These are phyloP conservation scores for Pan troglodytes DNA, from an alignment of 2,113 vertebrate species.

Conservation along the genomic window NHGRI_mPanTro3-v2.1_pri NC_072410.2:85885501-85886000, in stretches of 20 bases:
- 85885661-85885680: not conserved
- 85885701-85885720: not conserved
- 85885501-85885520: not conserved
- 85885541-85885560: not conserved
- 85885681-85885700: not conserved
- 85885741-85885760: not conserved
- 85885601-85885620: not conserved
- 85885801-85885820: conserved; percentile 13
- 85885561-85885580: not conserved
- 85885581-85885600: rapidly evolving
- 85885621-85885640: not conserved
- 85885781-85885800: not conserved
- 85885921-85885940: not conserved
- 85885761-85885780: not conserved
- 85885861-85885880: not conserved
- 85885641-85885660: not conserved
- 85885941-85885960: not conserved
- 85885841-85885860: not conserved
- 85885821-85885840: not conserved
- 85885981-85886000: not conserved
- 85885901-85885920: not conserved
- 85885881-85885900: not conserved
- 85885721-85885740: not conserved
- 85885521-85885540: not conserved
- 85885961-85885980: not conserved